A percentile compares a stretch with the other conserved stretches of the same genome.
Evolutionary conservation across 2,113 vertebrate species (phyloP).

Genomic region (Erpornis zantholeuca): DNA sequence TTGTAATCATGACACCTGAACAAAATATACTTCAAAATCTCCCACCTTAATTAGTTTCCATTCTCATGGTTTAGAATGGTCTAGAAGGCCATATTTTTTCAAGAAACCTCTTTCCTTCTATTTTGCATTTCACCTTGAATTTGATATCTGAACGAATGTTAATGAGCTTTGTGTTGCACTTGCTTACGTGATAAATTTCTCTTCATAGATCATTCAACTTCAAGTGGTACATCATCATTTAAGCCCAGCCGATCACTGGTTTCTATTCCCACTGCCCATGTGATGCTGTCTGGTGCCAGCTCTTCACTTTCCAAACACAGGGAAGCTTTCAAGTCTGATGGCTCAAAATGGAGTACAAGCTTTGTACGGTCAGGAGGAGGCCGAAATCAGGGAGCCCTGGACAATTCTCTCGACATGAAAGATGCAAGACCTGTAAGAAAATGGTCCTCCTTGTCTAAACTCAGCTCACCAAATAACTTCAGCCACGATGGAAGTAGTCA

Average conservation of each 20-base stretch:
- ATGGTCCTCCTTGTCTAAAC: conserved; percentile 90
- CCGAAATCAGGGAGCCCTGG: conserved; percentile 55
- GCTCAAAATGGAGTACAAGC: conserved; percentile 75
- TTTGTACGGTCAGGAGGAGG: conserved; percentile 68
- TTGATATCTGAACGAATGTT: neutral
- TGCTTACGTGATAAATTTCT: neutral
- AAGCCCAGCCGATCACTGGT: conserved; percentile 78
- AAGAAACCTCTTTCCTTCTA: neutral
- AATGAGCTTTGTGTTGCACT: neutral
- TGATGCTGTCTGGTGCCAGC: conserved; percentile 82
- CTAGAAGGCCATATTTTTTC: neutral
- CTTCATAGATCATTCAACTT: conserved; percentile 87
- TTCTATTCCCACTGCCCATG: conserved; percentile 83
- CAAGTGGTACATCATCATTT: conserved; percentile 84
- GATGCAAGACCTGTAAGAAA: conserved; percentile 84
- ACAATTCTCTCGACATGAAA: conserved; percentile 84
- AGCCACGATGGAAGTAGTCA: conserved; percentile 42
- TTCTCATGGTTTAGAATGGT: neutral
- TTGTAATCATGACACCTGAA: neutral
- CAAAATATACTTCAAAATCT: neutral
- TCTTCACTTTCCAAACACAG: conserved; percentile 73
- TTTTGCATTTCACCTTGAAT: neutral
- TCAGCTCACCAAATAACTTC: conserved; percentile 70
- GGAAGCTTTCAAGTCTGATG: conserved; percentile 63
- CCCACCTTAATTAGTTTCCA: neutral